phyloP scores from a whole-genome alignment of 2,888 invertebrate genomes.

The Pocota personata region DNA sequence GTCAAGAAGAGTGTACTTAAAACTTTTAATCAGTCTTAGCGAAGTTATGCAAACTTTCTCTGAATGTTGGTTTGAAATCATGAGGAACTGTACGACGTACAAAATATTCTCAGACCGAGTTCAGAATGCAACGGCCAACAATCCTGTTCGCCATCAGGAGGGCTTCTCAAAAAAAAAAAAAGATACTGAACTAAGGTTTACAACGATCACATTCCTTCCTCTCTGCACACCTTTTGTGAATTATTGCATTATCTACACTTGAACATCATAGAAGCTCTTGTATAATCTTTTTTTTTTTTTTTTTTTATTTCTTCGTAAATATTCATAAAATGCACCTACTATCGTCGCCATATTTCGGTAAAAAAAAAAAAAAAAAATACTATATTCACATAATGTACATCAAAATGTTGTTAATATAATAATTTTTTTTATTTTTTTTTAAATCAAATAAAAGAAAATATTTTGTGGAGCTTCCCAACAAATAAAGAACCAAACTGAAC shows the following conservation, averaged over 20 bases:
- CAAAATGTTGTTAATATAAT: conserved; percentile 41
- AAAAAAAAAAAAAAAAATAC: conserved; percentile 15
- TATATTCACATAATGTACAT: conserved; percentile 13
- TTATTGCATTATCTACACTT: neutral
- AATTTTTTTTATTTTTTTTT: conserved; percentile 2
- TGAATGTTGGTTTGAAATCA: too few relatives aligned
- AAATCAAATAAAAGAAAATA: conserved; percentile 6
- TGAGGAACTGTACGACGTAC: too few relatives aligned
- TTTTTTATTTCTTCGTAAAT: neutral
- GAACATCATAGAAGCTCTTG: conserved; percentile 12
- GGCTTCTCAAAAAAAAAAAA: neutral
- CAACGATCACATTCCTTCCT: conserved; percentile 19
- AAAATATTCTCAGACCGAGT: too few relatives aligned
- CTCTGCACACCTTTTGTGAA: neutral
- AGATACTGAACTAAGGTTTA: neutral
- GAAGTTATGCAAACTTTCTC: too few relatives aligned
- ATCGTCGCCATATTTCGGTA: conserved; percentile 42
- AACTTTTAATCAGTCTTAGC: too few relatives aligned
- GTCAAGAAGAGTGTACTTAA: too few relatives aligned
- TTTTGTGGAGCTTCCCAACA: conserved; percentile 42
- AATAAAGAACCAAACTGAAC: conserved; percentile 51
- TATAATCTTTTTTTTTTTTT: conserved; percentile 5
- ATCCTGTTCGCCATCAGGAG: too few relatives aligned
- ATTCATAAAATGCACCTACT: conserved; percentile 26
- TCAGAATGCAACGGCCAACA: too few relatives aligned